Evolutionary conservation across 30 jellyfish, hydroid and myxozoan genomes (phyloP).

Genomic region (Euphysa ruthae): DNA sequence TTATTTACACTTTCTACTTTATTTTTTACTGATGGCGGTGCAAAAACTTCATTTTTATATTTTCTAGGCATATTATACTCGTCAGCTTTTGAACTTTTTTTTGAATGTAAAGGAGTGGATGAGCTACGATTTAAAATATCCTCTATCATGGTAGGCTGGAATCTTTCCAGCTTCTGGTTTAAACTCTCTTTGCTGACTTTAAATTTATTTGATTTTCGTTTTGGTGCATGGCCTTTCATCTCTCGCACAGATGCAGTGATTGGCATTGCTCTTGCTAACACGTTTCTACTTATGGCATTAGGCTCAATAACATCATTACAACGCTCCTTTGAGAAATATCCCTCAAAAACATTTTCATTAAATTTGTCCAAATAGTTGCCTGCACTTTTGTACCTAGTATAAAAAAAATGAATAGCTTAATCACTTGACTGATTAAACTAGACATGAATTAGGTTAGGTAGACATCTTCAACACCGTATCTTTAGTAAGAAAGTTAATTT

Average conservation of each 20-base stretch:
- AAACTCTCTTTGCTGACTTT: background rate
- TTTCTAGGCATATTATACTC: background rate
- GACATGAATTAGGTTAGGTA: too few species aligned
- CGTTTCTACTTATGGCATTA: background rate
- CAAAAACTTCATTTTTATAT: background rate
- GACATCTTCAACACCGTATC: too few species aligned
- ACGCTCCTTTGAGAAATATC: conserved; percentile 23
- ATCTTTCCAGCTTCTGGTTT: background rate
- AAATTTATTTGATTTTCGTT: background rate
- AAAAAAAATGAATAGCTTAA: too few species aligned
- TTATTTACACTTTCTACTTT: background rate
- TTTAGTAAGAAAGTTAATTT: too few species aligned
- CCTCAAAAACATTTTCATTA: conserved; percentile 51
- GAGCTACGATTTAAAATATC: background rate
- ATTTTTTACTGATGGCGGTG: background rate
- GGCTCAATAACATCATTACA: conserved; percentile 6
- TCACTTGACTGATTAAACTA: too few species aligned
- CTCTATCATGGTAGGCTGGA: too few species aligned
- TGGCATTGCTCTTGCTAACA: background rate
- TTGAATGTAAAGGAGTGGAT: background rate
- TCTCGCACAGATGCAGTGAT: background rate
- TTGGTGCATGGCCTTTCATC: background rate
- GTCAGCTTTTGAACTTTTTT: background rate
- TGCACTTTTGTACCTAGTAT: conserved; percentile 66
- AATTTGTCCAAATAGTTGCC: conserved; percentile 68